Evolutionary conservation across 1,140 invertebrate genomes (phyloP), one percentile per base, ranked within the genome.

Genomic region (Orchesella cincta): DNA sequence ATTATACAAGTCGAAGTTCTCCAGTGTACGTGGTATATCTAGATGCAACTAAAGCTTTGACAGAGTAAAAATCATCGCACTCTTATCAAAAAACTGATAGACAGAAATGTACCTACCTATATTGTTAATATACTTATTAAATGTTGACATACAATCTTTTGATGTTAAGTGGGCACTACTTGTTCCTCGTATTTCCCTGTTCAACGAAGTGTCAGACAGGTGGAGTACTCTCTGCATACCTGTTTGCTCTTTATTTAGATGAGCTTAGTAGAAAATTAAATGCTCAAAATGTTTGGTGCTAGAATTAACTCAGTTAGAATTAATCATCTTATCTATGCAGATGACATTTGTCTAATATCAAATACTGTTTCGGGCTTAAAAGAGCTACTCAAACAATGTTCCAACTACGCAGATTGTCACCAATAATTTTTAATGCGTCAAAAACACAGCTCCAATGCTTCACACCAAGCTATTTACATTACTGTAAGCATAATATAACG

Each of bases 281-380:
- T 12, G 33, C 26, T 28, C 20, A 1, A 29, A 20, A 12, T 33
- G 5, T n/a, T 18, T 12, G 64, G 64, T 3, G 14, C 18, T 28
- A 26, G 33, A 3, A 33, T 70, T 28, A 16, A 29, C 12, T 18
- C 1, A 33, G 20, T 29, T 3, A 20, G 26, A 5, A 70, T 33
- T 29, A 70, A 70, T 70, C 64, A 70, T 70, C 18, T 70, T 8
- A 26, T 70, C 5, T 70, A 70, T 33, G 64, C 64, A 1, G 64
- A 70, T 33, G 64, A 70, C 31, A 20, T 70, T 5, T 70, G 64
- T 31, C 20, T 70, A 3, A 8, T 70, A 29, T 26, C 64, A 5
- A 29, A n/a, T 46, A 46, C 39, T 46, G 39, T 46, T 46, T 5
- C 5, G 39, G 39, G n/a, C n/a, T n/a, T 46, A 8, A 46, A 8